phyloP scores from a whole-genome alignment of 2,113 vertebrate species.

The Myrmecobius fasciatus region DNA sequence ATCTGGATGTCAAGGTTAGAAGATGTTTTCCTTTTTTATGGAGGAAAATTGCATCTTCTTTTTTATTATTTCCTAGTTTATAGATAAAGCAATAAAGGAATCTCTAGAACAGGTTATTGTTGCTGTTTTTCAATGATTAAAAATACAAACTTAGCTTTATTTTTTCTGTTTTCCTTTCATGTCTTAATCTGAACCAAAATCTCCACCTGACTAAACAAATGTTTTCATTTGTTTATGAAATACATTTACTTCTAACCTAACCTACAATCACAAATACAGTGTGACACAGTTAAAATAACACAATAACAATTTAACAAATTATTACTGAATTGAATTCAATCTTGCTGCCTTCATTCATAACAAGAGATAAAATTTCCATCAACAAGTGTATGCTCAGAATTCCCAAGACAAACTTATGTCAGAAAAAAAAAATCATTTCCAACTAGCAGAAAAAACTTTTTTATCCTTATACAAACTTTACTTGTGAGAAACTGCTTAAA shows the following conservation, averaged over 20 bases:
- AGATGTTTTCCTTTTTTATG: neutral
- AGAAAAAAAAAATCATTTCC: neutral
- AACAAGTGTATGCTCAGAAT: neutral
- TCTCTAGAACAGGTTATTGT: neutral
- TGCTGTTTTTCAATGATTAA: neutral
- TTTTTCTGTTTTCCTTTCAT: neutral
- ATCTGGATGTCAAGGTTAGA: neutral
- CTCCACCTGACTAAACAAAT: neutral
- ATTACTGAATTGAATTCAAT: neutral
- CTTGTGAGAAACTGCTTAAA: neutral
- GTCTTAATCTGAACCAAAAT: conserved; percentile 23
- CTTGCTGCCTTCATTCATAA: neutral
- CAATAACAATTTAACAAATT: neutral
- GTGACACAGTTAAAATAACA: neutral
- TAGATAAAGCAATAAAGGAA: neutral
- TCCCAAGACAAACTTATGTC: neutral
- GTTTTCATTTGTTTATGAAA: neutral
- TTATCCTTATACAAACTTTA: neutral
- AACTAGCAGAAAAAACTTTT: neutral
- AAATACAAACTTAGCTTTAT: neutral
- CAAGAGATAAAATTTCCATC: neutral
- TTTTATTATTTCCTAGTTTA: neutral
- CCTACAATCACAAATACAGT: neutral
- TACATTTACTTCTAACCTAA: neutral
- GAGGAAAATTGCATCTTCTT: neutral